Percentiles rank a stretch among this genome's conserved stretches.
phyloP scores from a whole-genome alignment of 2,888 invertebrate species.

The Sinotaia quadrata region DNA sequence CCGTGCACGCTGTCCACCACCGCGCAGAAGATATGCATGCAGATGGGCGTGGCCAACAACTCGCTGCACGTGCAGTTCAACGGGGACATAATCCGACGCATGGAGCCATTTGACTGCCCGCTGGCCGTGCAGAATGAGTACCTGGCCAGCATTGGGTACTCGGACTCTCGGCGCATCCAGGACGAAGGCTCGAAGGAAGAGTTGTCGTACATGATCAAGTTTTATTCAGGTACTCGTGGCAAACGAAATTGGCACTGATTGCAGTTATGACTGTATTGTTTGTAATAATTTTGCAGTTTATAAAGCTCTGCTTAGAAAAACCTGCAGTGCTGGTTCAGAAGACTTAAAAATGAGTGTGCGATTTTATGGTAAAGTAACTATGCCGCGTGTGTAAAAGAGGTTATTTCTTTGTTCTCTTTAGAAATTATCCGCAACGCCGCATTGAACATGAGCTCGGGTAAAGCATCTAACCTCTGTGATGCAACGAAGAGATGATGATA shows the following conservation, averaged over 20 bases:
- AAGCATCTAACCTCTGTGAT: too few species aligned
- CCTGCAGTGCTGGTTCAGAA: not conserved
- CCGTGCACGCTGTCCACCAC: slow-evolving; percentile 70
- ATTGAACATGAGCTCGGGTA: too few species aligned
- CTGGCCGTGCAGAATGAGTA: slow-evolving; percentile 72
- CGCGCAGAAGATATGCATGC: slow-evolving; percentile 67
- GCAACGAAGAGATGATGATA: too few species aligned
- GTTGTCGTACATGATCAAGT: slow-evolving; percentile 69
- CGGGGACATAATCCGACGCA: slow-evolving; percentile 69
- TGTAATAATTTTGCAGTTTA: not conserved
- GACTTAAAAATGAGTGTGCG: too few species aligned
- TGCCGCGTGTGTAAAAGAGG: too few species aligned
- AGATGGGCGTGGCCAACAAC: slow-evolving; percentile 67
- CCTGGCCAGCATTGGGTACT: slow-evolving; percentile 69
- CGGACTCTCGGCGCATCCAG: slow-evolving; percentile 66
- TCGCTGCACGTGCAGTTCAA: slow-evolving; percentile 71
- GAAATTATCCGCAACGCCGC: too few species aligned
- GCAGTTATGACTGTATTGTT: too few species aligned
- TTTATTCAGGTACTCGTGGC: slow-evolving; percentile 69
- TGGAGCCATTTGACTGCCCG: slow-evolving; percentile 71
- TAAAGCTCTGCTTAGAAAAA: not conserved
- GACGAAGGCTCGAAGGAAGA: slow-evolving; percentile 68
- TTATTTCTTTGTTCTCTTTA: too few species aligned
- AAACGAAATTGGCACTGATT: too few species aligned
- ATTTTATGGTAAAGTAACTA: too few species aligned